Base-by-base conservation (phyloP, 2,888 invertebrate genomes). In the Pemphredon lugubris region DNA sequence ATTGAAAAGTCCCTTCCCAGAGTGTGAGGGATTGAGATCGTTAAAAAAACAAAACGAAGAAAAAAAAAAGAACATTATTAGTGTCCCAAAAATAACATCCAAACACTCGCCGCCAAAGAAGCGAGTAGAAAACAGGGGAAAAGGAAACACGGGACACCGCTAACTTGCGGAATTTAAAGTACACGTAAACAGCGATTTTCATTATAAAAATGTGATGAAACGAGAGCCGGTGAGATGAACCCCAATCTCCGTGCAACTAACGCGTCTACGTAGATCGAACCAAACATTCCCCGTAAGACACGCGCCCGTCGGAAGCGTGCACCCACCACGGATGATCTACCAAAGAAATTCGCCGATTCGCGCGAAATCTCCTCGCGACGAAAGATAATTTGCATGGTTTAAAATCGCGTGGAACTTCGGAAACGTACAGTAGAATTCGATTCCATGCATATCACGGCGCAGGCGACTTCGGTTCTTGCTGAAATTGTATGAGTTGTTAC, bases 401-500 rank as follows among this genome's bases (percentile, higher is more conserved):
- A 80, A 70, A 79, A 75, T 75, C 68, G 66, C 63, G 59, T 63
- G 76, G 47, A 59, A 63, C 57, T 60, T 54, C 37, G 59, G 73
- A 53, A 75, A 63, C 60, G 60, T 73, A 59, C 60, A 45, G 64
- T 32, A 32, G 69, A 60, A 80, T 73, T 73, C 60, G 57, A 64
- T 64, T 65, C 85, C 82, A 83, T 87, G 86, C 84, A 86, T 85
- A 86, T 84, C 82, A 76, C 81, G 78, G 77, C 69, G 18, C 32
- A 30, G 76, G 73, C 70, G 79, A 81, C 81, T 84, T 82, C 77
- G 75, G 78, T 76, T 77, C 75, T 50, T 70, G 61, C 70, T 70
- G 71, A 55, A 72, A 73, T 76, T 60, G 59, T 84, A 85, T 87
- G 87, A 88, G 86, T 88, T 87, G 87, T 88, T 87, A 86, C 86